Percentiles rank a stretch among this genome's conserved stretches.
Conservation (phyloP, 1,140 invertebrate genomes). For the Leptestheria dahalacensis region DNA sequence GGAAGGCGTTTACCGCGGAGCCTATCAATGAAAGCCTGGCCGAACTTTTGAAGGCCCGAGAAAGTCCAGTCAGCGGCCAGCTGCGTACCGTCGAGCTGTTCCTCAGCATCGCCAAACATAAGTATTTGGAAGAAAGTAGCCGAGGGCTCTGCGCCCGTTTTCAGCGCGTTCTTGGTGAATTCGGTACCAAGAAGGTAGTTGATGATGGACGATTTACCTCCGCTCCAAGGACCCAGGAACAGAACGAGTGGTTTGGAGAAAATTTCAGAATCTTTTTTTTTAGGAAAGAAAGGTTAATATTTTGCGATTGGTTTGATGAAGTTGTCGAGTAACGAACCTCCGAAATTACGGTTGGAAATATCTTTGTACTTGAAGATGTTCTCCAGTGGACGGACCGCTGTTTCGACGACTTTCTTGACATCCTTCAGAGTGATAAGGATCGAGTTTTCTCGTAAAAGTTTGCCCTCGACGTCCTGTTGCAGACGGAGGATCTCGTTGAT, state of each 20-base stretch:
- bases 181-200: slow-evolving; percentile 83
- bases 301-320: too few species aligned
- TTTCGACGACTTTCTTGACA: slow-evolving; percentile 72
- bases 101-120: slow-evolving; percentile 68
- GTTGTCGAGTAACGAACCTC: slow-evolving; percentile 34
- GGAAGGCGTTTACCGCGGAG: slow-evolving; percentile 65
- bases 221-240: slow-evolving; percentile 90
- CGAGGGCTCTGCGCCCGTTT: slow-evolving; percentile 82
- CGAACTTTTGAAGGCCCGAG: slow-evolving; percentile 84
- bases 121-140: slow-evolving; percentile 86
- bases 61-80: slow-evolving; percentile 85
- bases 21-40: slow-evolving; percentile 77
- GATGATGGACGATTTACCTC: slow-evolving; percentile 84
- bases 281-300: too few species aligned
- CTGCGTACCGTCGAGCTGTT: slow-evolving; percentile 77
- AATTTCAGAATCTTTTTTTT: slow-evolving; percentile 71
- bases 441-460: slow-evolving; percentile 42
- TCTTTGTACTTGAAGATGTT: slow-evolving; percentile 79
- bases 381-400: slow-evolving; percentile 77
- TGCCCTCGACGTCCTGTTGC: slow-evolving; percentile 47
- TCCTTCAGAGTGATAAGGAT: slow-evolving; percentile 52
- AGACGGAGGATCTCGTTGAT: slow-evolving; percentile 63
- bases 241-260: slow-evolving; percentile 83
- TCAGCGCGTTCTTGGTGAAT: slow-evolving; percentile 59
- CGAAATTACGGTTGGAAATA: slow-evolving; percentile 78